These are phyloP conservation scores for Pseudorasbora parva DNA, from an alignment of 2,113 vertebrate genomes.

Conservation along the genomic window DNA sequence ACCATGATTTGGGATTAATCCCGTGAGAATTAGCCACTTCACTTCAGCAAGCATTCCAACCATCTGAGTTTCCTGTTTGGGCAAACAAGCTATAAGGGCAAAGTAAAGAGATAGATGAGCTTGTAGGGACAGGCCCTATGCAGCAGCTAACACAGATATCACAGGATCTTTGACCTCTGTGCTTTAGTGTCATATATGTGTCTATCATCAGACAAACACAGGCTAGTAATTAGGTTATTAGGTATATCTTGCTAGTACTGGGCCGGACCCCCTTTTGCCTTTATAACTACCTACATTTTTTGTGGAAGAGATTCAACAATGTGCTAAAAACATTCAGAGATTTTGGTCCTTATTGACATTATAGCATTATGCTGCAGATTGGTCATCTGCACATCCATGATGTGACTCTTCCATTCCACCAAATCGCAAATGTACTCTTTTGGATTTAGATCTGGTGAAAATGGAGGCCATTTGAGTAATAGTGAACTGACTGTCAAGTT, in stretches of 20 bases:
- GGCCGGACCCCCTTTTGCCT: too few species aligned
- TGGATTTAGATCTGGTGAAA: background rate
- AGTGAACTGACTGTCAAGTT: conserved; percentile 4
- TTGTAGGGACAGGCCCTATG: conserved; percentile 51
- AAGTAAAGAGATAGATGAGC: conserved; percentile 42
- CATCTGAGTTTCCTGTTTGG: conserved; percentile 46
- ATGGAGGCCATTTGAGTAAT: background rate
- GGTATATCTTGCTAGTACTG: too few species aligned
- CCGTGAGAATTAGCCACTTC: conserved; percentile 44
- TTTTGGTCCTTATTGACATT: too few species aligned
- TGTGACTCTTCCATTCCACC: too few species aligned
- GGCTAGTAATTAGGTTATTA: too few species aligned
- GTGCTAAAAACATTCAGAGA: too few species aligned
- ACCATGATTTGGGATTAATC: conserved; percentile 41
- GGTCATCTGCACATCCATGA: too few species aligned
- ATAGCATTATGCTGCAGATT: too few species aligned
- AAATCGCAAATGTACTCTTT: too few species aligned
- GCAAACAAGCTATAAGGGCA: background rate
- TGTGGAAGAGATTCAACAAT: too few species aligned
- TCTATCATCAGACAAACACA: conserved; percentile 60
- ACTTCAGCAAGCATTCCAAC: conserved; percentile 32
- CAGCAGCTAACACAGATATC: conserved; percentile 63
- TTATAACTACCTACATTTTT: too few species aligned
- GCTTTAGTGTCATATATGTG: conserved; percentile 57
- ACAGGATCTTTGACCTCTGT: conserved; percentile 62